Evolutionary conservation across 2,888 invertebrate genomes (phyloP).

Genomic region (Hyppa rectilinea): DNA sequence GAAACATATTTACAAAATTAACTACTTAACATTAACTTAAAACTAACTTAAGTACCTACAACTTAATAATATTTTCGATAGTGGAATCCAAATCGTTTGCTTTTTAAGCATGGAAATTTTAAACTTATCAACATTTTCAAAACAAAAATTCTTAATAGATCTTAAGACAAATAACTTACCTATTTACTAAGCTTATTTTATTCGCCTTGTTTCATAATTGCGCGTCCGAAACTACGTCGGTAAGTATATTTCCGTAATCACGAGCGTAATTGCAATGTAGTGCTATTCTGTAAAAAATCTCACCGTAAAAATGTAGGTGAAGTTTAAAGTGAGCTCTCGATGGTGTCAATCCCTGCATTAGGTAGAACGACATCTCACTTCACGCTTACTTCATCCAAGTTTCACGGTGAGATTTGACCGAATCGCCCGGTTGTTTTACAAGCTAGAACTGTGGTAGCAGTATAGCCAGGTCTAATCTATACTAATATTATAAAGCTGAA

Average conservation of each 20-base stretch:
- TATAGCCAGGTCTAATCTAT: too few relatives aligned
- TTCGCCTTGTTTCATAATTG: background rate
- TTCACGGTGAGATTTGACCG: too few relatives aligned
- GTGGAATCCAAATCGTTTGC: conserved; percentile 73
- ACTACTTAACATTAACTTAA: conserved; percentile 54
- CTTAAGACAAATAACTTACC: background rate
- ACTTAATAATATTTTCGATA: conserved; percentile 71
- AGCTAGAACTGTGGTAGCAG: background rate
- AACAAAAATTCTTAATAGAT: background rate
- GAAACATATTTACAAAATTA: conserved; percentile 60
- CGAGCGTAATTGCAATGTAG: background rate
- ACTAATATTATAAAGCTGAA: too few relatives aligned
- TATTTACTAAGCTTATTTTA: background rate
- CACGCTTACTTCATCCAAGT: too few relatives aligned
- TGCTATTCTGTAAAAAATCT: too few relatives aligned
- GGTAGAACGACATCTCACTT: too few relatives aligned
- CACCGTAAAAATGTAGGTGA: too few relatives aligned
- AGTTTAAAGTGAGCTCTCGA: too few relatives aligned
- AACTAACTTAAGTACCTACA: background rate
- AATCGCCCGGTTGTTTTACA: too few relatives aligned
- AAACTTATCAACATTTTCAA: conserved; percentile 13
- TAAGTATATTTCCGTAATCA: background rate
- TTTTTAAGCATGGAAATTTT: conserved; percentile 36
- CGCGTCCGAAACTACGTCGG: background rate
- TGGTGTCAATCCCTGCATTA: too few relatives aligned